Evolutionary conservation across 2,797 vertebrate genomes (phyloP).

Genomic region (Acipenser transmontanus): DNA sequence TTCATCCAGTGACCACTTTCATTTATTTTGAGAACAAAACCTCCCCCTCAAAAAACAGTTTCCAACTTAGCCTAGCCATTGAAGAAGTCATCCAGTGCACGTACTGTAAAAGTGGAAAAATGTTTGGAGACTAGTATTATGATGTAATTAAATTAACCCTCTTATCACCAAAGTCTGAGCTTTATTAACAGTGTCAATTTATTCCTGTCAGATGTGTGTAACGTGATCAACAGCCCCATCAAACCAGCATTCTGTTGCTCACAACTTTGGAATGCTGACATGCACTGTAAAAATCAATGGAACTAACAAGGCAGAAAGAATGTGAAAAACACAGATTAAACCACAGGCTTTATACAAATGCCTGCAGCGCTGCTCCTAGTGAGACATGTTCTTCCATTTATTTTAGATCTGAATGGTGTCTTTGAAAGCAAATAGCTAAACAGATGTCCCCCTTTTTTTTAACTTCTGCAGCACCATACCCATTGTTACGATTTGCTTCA

Average conservation of each 20-base stretch:
- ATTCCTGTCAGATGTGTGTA: background rate
- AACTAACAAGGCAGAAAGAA: slow-evolving; percentile 37
- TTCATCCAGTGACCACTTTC: too few species aligned
- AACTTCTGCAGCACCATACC: background rate
- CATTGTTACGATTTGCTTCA: slow-evolving; percentile 1
- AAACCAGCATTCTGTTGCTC: slow-evolving; percentile 24
- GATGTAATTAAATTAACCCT: too few species aligned
- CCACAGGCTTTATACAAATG: slow-evolving; percentile 19
- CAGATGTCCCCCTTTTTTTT: background rate
- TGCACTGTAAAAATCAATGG: slow-evolving; percentile 34
- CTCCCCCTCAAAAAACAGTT: too few species aligned
- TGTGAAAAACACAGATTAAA: slow-evolving; percentile 27
- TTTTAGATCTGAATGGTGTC: background rate
- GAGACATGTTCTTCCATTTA: background rate
- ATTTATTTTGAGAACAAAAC: too few species aligned
- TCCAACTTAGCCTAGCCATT: too few species aligned
- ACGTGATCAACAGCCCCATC: slow-evolving; percentile 7
- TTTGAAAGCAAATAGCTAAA: background rate
- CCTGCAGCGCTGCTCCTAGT: background rate
- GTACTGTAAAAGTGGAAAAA: too few species aligned
- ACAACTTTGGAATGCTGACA: slow-evolving; percentile 43
- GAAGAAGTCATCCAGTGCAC: too few species aligned
- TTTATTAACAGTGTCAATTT: background rate
- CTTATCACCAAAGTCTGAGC: too few species aligned
- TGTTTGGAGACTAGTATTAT: too few species aligned